phyloP scores from a whole-genome alignment of 1,140 invertebrate species.

The Diorhabda carinulata region DNA sequence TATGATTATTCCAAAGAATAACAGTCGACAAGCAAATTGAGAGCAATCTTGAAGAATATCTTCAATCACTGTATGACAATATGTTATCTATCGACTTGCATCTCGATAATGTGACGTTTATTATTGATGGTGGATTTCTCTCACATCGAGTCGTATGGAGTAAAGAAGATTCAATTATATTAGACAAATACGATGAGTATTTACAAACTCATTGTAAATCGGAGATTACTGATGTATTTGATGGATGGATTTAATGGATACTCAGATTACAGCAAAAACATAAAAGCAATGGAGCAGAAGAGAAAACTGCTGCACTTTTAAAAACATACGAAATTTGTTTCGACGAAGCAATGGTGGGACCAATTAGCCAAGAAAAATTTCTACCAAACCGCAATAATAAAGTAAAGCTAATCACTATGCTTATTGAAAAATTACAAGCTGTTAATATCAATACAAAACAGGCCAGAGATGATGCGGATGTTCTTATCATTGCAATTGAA shows the following conservation, averaged over 20 bases:
- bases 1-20: constrained; percentile 47
- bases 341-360: constrained; percentile 32
- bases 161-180: neutral
- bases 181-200: neutral
- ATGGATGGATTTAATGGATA: constrained; percentile 44
- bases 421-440: no score
- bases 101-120: neutral
- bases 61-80: constrained; percentile 29
- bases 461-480: no score
- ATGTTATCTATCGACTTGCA: neutral
- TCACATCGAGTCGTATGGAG: neutral
- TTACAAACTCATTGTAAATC: neutral
- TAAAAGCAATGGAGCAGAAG: constrained; percentile 25
- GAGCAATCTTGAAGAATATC: constrained; percentile 33
- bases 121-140: constrained; percentile 8
- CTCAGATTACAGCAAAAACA: constrained; percentile 20
- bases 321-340: constrained; percentile 13
- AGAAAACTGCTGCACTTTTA: constrained; percentile 34
- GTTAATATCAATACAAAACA: no score
- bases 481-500: no score
- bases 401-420: no score
- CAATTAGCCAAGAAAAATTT: neutral
- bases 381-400: no score
- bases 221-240: constrained; percentile 11
- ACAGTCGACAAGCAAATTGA: constrained; percentile 35